Evolutionary conservation across 2,797 vertebrate species (phyloP), one percentile per base, ranked within the genome.

Genomic region (Hydrocynus forskahlii): DNA sequence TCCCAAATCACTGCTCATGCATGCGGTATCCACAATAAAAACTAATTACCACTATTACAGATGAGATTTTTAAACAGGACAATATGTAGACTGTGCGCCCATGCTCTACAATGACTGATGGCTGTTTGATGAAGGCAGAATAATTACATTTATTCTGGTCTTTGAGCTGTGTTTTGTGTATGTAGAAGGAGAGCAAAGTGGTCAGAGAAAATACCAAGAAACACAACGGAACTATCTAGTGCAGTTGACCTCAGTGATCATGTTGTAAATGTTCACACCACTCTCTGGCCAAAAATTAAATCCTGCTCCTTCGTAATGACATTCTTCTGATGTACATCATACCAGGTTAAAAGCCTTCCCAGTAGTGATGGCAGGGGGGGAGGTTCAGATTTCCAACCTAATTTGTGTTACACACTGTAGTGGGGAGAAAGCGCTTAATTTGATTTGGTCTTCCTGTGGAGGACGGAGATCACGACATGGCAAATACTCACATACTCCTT

Each of bases 331-430:
- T 75, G 75, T 87, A 78, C 67, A 79, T 80, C 87, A 35, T 21
- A 23, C 54, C 7, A 35, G 12, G 8, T 29, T 57, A 75, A 83
- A 80, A 80, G 57, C 50, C 52, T 69, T 48, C 2, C 84, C 86
- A 80, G 43, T 77, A 14, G 7, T 35, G 50, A 38, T 54, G 68
- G 45, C 50, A 21, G 12, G 16, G 83, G 83, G 43, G 68, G 8
- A 52, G 89, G 89, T 86, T 90, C 90, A 87, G 81, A 89, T 92
- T 92, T 91, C 88, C 90, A 90, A 90, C 87, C 79, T 83, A 90
- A 90, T 93, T 91, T 92, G 88, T 84, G 85, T 82, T 72, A 82
- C 87, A 88, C 88, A 91, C 90, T 90, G 25, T 69, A 19, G 67
- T 75, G 50, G 48, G 77, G 16, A 50, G 64, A 81, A 77, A 76